phyloP scores from a whole-genome alignment of 2,797 vertebrate genomes.

The Hyperoplus lanceolatus region DNA sequence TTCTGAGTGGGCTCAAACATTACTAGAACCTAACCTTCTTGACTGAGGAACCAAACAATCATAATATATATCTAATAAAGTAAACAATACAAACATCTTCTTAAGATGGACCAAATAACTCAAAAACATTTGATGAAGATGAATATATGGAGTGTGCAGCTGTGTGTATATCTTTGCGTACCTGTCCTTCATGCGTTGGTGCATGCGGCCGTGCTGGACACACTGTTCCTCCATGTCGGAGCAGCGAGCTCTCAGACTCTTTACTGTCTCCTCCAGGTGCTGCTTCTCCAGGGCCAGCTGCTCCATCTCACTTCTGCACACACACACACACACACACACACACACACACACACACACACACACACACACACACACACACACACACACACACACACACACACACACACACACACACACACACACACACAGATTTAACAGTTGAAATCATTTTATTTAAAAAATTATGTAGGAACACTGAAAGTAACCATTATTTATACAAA shows the following conservation, averaged over 20 bases:
- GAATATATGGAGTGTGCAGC: constrained; percentile 1
- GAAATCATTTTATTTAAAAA: not conserved
- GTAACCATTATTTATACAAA: not conserved
- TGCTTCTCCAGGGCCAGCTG: constrained; percentile 90
- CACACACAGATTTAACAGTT: constrained; percentile 72
- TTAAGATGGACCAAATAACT: not conserved
- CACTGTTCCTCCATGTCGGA: constrained; percentile 92
- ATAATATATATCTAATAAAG: constrained; percentile 2
- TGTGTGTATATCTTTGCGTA: constrained; percentile 62
- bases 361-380: too few relatives aligned
- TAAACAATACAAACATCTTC: not conserved
- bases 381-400: too few relatives aligned
- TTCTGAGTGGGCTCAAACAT: not conserved
- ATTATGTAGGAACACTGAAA: not conserved
- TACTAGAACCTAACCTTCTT: not conserved
- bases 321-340: constrained; percentile 13
- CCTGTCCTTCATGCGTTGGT: constrained; percentile 95
- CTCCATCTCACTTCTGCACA: constrained; percentile 86
- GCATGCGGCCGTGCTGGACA: constrained; percentile 92
- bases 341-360: too few relatives aligned
- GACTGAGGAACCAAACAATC: not conserved
- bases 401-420: constrained; percentile 46
- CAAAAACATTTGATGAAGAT: not conserved
- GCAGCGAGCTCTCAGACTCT: constrained; percentile 89
- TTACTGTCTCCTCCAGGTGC: constrained; percentile 86